phyloP scores from a whole-genome alignment of 1,140 invertebrate species.

The Drosophila takahashii region DNA sequence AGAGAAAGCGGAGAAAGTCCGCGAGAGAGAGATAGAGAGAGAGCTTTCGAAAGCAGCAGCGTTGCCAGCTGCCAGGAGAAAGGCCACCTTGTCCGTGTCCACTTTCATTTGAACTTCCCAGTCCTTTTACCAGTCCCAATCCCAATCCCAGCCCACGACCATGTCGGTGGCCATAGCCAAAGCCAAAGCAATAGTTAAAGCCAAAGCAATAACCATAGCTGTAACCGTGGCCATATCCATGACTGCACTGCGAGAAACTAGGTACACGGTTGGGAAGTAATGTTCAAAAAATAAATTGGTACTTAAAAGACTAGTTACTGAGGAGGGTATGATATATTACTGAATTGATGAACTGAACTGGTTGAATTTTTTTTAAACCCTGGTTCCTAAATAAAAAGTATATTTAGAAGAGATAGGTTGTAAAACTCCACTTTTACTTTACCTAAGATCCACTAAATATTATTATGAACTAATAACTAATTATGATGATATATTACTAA shows the following conservation, averaged over 20 bases:
- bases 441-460: too few relatives aligned
- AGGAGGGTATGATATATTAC: too few relatives aligned
- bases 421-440: too few relatives aligned
- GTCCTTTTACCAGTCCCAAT: conserved; percentile 7
- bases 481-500: too few relatives aligned
- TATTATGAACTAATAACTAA: too few relatives aligned
- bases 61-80: conserved; percentile 61
- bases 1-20: conserved; percentile 4
- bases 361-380: too few relatives aligned
- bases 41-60: conserved; percentile 44
- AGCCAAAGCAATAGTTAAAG: conserved; percentile 34
- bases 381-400: too few relatives aligned
- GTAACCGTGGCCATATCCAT: conserved; percentile 26
- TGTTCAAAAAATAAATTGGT: too few relatives aligned
- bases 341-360: too few relatives aligned
- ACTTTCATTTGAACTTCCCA: conserved; percentile 15
- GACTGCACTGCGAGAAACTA: conserved; percentile 18
- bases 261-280: neutral
- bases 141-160: conserved; percentile 26
- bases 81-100: conserved; percentile 23
- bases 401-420: too few relatives aligned
- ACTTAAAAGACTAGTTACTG: too few relatives aligned
- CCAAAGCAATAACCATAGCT: conserved; percentile 35
- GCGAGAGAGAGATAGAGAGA: conserved; percentile 4
- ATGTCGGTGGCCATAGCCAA: conserved; percentile 10